These are phyloP conservation scores for Furnarius figulus DNA, from an alignment of 2,113 vertebrate species.

Conservation along the genomic window DNA sequence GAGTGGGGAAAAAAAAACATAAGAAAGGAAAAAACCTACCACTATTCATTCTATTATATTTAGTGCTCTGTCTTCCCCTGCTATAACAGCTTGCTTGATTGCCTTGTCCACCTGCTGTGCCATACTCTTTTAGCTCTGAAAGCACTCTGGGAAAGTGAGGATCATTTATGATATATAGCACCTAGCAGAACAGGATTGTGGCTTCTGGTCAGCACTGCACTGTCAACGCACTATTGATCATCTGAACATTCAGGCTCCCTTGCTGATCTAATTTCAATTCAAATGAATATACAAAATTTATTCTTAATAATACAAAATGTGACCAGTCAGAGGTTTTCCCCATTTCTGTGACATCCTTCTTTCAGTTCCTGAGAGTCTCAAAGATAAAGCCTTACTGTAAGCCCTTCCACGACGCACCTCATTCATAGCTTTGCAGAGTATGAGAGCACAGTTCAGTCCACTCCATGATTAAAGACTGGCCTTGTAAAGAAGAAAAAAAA, in stretches of 20 bases:
- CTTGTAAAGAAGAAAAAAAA: background rate
- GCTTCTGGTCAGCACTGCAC: background rate
- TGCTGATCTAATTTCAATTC: background rate
- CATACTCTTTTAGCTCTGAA: conserved; percentile 3
- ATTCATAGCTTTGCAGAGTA: background rate
- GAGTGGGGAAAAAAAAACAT: background rate
- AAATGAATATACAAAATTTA: background rate
- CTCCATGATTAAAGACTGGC: background rate
- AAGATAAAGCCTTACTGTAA: background rate
- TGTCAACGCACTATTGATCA: background rate
- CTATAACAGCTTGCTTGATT: conserved; percentile 17
- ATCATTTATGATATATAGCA: background rate
- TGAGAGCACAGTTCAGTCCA: background rate
- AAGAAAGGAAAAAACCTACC: background rate
- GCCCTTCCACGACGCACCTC: background rate
- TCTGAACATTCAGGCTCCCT: background rate
- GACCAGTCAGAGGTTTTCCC: background rate
- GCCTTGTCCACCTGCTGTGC: background rate
- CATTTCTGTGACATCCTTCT: background rate
- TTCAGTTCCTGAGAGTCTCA: background rate
- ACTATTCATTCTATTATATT: background rate
- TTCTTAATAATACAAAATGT: background rate
- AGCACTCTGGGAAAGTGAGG: background rate
- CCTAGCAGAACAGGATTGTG: background rate
- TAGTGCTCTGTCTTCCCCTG: background rate